Conservation (phyloP, 2,113 vertebrate genomes). For the Vireo altiloquus region DNA sequence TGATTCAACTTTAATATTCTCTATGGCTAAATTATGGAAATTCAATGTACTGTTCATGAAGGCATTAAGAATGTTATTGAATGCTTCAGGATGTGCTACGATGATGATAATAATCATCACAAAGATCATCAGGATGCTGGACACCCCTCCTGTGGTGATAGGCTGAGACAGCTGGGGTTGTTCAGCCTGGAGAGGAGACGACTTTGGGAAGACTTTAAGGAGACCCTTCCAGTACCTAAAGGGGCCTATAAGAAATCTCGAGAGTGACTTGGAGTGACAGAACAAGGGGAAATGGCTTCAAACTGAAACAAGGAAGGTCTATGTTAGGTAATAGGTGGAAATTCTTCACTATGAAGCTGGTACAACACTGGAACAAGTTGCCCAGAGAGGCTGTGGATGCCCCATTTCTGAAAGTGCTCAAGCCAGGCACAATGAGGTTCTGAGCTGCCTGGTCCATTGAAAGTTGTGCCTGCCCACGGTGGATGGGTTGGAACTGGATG, state of each 20-base stretch:
- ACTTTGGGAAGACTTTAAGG: not conserved
- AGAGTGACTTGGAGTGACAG: not conserved
- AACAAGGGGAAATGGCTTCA: not conserved
- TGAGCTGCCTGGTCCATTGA: not conserved
- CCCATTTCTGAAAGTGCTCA: too few species aligned
- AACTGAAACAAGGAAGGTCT: too few species aligned
- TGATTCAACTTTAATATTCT: not conserved
- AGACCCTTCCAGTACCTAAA: not conserved
- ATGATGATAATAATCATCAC: not conserved
- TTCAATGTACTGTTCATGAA: not conserved
- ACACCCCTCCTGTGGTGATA: not conserved
- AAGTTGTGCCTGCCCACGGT: not conserved
- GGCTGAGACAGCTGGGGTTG: not conserved
- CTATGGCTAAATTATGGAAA: not conserved
- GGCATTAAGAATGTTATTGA: not conserved
- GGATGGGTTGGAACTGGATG: not conserved
- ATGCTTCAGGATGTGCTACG: not conserved
- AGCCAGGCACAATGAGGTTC: not conserved
- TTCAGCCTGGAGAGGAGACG: not conserved
- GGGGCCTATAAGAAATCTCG: accelerated
- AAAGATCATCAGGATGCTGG: not conserved
- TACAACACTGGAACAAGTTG: not conserved
- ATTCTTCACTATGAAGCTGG: not conserved
- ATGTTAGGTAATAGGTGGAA: not conserved
- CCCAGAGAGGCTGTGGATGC: not conserved